These are phyloP conservation scores for Oceanodroma tethys DNA, from an alignment of 2,113 vertebrate genomes.

Conservation along the genomic window DNA sequence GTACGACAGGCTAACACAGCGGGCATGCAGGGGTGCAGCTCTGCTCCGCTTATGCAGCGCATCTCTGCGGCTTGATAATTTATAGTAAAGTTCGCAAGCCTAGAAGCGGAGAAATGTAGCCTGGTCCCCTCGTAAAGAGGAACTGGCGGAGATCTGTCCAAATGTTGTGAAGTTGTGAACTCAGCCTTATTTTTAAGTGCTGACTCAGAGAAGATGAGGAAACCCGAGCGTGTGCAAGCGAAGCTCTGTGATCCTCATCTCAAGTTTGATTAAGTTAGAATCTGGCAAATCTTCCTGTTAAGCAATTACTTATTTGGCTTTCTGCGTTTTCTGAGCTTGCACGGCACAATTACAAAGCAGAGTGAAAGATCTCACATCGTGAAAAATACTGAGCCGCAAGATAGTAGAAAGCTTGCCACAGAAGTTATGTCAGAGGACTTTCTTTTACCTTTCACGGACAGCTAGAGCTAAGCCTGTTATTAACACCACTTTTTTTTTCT, in stretches of 20 bases:
- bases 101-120: background rate
- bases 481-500: background rate
- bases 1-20: accelerated
- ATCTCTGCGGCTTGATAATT: background rate
- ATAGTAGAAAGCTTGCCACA: background rate
- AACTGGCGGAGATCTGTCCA: background rate
- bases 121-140: background rate
- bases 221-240: background rate
- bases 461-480: background rate
- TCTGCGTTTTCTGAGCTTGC: background rate
- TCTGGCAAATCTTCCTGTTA: background rate
- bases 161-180: background rate
- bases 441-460: background rate
- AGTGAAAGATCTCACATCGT: background rate
- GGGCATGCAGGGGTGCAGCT: background rate
- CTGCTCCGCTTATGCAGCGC: background rate
- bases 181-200: background rate
- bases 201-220: background rate
- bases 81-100: accelerated
- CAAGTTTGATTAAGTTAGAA: background rate
- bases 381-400: background rate
- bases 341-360: background rate
- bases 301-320: background rate
- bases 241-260: background rate
- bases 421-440: background rate